Evolutionary conservation across 2,113 vertebrate genomes (phyloP).

Genomic region (Nothoprocta perdicaria): DNA sequence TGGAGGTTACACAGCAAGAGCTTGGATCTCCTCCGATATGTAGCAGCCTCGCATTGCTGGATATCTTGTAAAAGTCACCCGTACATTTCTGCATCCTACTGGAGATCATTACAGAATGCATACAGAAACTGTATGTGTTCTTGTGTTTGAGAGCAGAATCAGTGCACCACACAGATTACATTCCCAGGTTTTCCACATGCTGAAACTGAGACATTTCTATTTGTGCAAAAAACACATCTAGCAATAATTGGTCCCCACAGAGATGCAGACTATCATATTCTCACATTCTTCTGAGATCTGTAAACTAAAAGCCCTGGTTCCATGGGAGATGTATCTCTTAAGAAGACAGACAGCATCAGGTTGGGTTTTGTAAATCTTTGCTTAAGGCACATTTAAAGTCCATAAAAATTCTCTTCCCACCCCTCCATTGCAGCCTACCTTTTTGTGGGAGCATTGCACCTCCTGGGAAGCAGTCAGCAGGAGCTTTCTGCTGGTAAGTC

Average conservation of each 20-base stretch:
- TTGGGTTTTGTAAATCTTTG: conserved; percentile 34
- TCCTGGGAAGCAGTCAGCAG: neutral
- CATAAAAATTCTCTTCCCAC: neutral
- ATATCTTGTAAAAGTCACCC: conserved; percentile 56
- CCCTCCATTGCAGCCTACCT: neutral
- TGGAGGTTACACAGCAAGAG: conserved; percentile 61
- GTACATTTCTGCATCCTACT: conserved; percentile 41
- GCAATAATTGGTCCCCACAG: conserved; percentile 56
- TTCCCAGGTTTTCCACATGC: conserved; percentile 16
- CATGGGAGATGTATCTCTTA: conserved; percentile 32
- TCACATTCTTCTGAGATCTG: conserved; percentile 36
- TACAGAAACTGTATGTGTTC: conserved; percentile 27
- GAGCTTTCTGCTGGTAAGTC: neutral
- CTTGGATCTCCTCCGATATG: neutral
- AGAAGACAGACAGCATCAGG: conserved; percentile 24
- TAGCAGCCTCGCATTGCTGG: conserved; percentile 49
- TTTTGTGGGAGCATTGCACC: neutral
- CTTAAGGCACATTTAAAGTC: conserved; percentile 13
- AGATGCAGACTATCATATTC: conserved; percentile 28
- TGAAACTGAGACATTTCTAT: conserved; percentile 36
- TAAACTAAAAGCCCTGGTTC: conserved; percentile 18
- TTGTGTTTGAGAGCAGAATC: conserved; percentile 10
- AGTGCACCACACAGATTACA: neutral
- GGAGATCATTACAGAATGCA: conserved; percentile 36
- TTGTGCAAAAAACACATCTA: conserved; percentile 16